Base-by-base conservation (phyloP, 2,113 vertebrate species). In the Reinhardtius hippoglossoides region DNA sequence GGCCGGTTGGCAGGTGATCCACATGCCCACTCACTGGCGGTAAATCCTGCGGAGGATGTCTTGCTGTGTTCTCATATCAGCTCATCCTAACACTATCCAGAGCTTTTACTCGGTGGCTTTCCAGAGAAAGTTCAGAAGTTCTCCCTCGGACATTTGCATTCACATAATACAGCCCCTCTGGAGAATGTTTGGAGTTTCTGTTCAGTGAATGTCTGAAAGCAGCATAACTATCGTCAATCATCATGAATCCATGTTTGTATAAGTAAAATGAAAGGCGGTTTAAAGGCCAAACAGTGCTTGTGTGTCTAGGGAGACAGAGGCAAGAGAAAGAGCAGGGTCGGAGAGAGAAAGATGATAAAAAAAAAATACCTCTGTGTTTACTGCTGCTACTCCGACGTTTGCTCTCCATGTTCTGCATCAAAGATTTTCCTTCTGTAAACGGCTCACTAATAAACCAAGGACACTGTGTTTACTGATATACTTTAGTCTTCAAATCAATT, bases 401-500 rank as follows among this genome's bases (percentile, higher is more conserved):
- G 59, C 74, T 78, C 68, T 68, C 40, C 23, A 48, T 79, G 55
- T 65, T 79, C 66, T 70, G 35, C 73, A 65, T 78, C 48, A 67
- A 59, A 83, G 64, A 82, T 76, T 71, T 65, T 55, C 74, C 50
- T 16, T 58, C 59, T 65, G 78, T 70, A 80, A 89, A 89, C 78
- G 27, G 72, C 77, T 78, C 56, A 40, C 50, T 78, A 18, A 35
- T 79, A 75, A 60, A 74, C 67, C 80, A 64, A 67, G 27, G 63
- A 72, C 71, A 63, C 70, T 67, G 52, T 83, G 74, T 87, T 88
- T 81, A 74, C 86, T 77, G 72, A 71, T 67, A 80, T 60, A 81
- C 55, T 82, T 85, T 44, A 57, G 66, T 74, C 56, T 80, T 59
- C 63, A 57, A 90, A 83, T 90, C 78, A 79, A 86, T 85, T 81